phyloP scores from a whole-genome alignment of 2,113 vertebrate genomes.

The Aramus guarauna region DNA sequence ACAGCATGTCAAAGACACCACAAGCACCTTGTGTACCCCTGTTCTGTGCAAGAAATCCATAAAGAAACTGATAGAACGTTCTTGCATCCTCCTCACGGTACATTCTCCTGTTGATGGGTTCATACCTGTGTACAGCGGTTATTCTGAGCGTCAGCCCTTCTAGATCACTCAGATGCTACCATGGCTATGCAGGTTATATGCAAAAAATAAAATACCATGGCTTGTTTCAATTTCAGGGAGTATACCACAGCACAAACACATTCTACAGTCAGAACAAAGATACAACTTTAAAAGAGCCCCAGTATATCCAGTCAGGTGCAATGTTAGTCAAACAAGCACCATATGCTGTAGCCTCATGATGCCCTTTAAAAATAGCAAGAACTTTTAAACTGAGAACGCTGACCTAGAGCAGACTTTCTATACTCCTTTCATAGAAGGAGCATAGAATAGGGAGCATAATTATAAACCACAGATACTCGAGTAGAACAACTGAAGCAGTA shows the following conservation, averaged over 20 bases:
- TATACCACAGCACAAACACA: background rate
- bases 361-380: background rate
- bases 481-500: background rate
- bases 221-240: background rate
- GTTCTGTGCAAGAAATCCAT: background rate
- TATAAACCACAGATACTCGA: background rate
- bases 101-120: background rate
- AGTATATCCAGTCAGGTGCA: background rate
- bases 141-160: background rate
- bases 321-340: background rate
- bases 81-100: background rate
- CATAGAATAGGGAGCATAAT: rapidly evolving
- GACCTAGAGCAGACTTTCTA: background rate
- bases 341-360: background rate
- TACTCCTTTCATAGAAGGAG: background rate
- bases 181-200: background rate
- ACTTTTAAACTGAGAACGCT: background rate
- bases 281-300: background rate
- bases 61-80: rapidly evolving
- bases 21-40: background rate
- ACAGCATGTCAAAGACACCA: background rate
- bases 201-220: background rate
- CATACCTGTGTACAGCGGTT: background rate
- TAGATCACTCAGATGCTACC: background rate
- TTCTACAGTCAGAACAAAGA: background rate